A percentile compares a stretch with the other conserved stretches of the same genome.
Evolutionary conservation across 2,113 vertebrate genomes (phyloP).

Genomic region (Benitochromis conjunctus): DNA sequence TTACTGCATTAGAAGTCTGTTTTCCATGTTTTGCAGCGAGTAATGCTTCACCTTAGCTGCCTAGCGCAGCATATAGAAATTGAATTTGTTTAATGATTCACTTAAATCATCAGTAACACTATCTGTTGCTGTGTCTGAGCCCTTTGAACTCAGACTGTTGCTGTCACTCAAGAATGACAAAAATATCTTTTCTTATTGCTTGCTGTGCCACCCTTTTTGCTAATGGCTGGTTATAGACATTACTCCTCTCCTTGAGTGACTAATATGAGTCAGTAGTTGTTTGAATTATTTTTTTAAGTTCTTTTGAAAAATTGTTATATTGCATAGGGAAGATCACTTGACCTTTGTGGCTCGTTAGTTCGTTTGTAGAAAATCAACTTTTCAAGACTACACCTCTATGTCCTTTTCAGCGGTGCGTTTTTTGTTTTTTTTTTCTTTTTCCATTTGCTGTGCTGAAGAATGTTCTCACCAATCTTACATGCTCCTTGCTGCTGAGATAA

Average conservation of each 20-base stretch:
- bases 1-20: not conserved
- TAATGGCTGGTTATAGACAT: not conserved
- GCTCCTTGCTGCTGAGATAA: not conserved
- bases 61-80: constrained; percentile 18
- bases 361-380: not conserved
- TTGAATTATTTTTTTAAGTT: not conserved
- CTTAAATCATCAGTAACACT: constrained; percentile 54
- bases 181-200: constrained; percentile 47
- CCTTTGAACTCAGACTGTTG: constrained; percentile 69
- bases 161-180: constrained; percentile 61
- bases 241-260: not conserved
- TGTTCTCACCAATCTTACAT: not conserved
- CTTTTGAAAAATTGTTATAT: not conserved
- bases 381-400: not conserved
- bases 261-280: not conserved
- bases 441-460: not conserved
- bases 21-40: not conserved
- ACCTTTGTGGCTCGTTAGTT: not conserved
- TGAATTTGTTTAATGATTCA: constrained; percentile 64
- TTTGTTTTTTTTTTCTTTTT: not conserved
- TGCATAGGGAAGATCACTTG: not conserved
- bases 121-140: constrained; percentile 56
- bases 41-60: not conserved
- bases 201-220: not conserved
- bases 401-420: not conserved